Evolutionary conservation across 2,888 invertebrate species (phyloP).

Genomic region (Kuschelorhynchus macadamiae): DNA sequence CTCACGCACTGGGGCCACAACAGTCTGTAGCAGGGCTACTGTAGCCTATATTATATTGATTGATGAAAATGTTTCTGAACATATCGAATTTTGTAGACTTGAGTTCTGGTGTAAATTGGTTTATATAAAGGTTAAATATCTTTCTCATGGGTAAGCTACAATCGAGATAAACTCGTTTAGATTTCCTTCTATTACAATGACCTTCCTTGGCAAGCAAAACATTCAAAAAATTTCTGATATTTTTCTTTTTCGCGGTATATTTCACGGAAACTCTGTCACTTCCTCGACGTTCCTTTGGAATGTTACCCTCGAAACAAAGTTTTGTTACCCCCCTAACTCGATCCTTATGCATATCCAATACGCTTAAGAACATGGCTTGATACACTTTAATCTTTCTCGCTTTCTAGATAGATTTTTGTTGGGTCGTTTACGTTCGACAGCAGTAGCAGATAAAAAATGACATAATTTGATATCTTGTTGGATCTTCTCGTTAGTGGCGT

Average conservation of each 20-base stretch:
- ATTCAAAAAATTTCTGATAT: not conserved
- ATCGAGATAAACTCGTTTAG: too few relatives aligned
- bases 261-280: not conserved
- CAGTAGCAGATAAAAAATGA: conserved; percentile 33
- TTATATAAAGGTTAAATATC: too few relatives aligned
- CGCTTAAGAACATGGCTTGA: not conserved
- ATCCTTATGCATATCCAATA: not conserved
- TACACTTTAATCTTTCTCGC: not conserved
- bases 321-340: not conserved
- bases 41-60: too few relatives aligned
- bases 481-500: conserved; percentile 14
- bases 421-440: conserved; percentile 25
- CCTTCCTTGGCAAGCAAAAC: too few relatives aligned
- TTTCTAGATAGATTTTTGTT: conserved; percentile 7
- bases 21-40: conserved; percentile 7
- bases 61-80: too few relatives aligned
- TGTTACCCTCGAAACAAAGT: not conserved
- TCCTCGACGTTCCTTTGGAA: conserved; percentile 2
- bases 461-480: conserved; percentile 21
- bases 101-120: too few relatives aligned
- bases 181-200: too few relatives aligned
- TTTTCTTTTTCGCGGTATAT: too few relatives aligned
- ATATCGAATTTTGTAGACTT: too few relatives aligned
- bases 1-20: conserved; percentile 10
- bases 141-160: too few relatives aligned